These are phyloP conservation scores for Hirtodrosophila histrioides DNA, from an alignment of 2,888 invertebrate genomes.

Conservation along the genomic window DNA sequence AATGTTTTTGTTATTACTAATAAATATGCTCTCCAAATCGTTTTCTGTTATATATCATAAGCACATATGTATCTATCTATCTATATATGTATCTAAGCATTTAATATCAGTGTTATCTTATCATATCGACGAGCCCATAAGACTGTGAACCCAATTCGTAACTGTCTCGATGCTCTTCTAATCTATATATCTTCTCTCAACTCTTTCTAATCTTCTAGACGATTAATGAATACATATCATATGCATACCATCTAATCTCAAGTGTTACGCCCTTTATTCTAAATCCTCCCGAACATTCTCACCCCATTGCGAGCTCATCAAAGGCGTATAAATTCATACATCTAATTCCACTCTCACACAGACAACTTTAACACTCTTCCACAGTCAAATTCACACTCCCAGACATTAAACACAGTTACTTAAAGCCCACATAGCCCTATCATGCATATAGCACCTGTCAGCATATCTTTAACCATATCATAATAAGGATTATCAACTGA, in stretches of 20 bases:
- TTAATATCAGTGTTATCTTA: constrained; percentile 47
- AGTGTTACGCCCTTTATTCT: constrained; percentile 57
- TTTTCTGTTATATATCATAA: constrained; percentile 27
- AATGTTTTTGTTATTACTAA: constrained; percentile 64
- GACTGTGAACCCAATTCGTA: constrained; percentile 34
- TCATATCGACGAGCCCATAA: constrained; percentile 29
- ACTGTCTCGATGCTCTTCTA: constrained; percentile 79
- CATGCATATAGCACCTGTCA: constrained; percentile 46
- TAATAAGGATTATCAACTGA: neutral
- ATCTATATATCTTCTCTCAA: constrained; percentile 81
- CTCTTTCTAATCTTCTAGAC: constrained; percentile 84
- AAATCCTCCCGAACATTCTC: constrained; percentile 39
- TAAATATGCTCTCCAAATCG: constrained; percentile 45
- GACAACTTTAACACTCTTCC: constrained; percentile 20
- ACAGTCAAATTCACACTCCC: constrained; percentile 54
- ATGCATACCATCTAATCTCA: constrained; percentile 65
- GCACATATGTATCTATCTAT: constrained; percentile 18
- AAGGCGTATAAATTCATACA: constrained; percentile 40
- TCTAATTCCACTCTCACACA: constrained; percentile 32
- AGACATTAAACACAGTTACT: constrained; percentile 23
- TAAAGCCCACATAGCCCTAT: constrained; percentile 30
- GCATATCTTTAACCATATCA: constrained; percentile 18
- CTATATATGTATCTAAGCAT: constrained; percentile 46
- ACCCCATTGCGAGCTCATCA: constrained; percentile 66
- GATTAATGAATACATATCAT: constrained; percentile 81